phyloP scores from a whole-genome alignment of 2,113 vertebrate species.

The Suncus etruscus region DNA sequence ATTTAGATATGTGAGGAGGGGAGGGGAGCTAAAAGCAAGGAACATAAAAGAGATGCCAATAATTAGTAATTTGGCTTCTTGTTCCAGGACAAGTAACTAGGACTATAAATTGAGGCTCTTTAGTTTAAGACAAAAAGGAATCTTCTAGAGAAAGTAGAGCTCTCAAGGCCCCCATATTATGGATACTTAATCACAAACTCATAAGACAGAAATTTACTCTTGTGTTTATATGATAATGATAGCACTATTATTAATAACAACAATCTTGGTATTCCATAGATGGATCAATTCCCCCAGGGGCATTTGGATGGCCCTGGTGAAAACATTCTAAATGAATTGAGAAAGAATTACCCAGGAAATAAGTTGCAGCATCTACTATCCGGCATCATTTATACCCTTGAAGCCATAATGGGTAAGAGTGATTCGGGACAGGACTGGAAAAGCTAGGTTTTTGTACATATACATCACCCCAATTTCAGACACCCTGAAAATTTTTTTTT shows the following conservation, averaged over 20 bases:
- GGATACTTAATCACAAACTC: background rate
- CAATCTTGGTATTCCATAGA: too few species aligned
- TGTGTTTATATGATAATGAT: rapidly evolving
- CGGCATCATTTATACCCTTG: conserved; percentile 33
- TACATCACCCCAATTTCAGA: background rate
- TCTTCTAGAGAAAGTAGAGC: background rate
- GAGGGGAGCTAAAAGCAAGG: too few species aligned
- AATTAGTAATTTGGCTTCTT: too few species aligned
- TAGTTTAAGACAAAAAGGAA: background rate
- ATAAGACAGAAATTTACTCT: background rate
- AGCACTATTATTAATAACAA: too few species aligned
- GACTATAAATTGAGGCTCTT: background rate
- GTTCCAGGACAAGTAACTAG: background rate
- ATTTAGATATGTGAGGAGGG: background rate
- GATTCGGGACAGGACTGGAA: background rate
- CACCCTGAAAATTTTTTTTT: background rate
- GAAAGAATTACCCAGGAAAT: rapidly evolving
- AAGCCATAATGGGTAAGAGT: conserved; percentile 48
- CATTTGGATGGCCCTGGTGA: background rate
- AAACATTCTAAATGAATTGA: background rate
- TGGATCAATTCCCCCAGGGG: background rate
- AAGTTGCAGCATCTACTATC: rapidly evolving
- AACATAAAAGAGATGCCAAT: background rate
- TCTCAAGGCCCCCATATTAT: background rate
- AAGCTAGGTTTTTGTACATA: too few species aligned